Conservation (phyloP, 2,113 vertebrate species). For the Dromaius novaehollandiae region DNA sequence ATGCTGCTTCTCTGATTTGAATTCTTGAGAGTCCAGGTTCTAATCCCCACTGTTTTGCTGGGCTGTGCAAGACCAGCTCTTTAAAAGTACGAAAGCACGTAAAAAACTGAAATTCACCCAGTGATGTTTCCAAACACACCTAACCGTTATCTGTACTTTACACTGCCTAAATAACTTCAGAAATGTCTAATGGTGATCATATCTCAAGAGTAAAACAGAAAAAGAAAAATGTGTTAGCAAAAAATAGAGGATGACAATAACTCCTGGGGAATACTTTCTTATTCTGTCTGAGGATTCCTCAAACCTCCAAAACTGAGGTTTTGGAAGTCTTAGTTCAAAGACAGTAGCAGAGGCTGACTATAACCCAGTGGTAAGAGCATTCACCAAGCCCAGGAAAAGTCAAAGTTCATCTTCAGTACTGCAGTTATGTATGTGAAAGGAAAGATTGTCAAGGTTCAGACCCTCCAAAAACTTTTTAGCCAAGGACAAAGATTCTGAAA, state of each 20-base stretch:
- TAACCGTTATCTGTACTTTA: background rate
- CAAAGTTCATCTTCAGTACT: background rate
- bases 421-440: background rate
- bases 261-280: background rate
- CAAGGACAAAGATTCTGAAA: background rate
- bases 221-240: background rate
- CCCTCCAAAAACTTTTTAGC: background rate
- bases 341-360: background rate
- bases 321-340: background rate
- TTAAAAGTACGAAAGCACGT: background rate
- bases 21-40: background rate
- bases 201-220: background rate
- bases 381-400: background rate
- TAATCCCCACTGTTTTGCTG: background rate
- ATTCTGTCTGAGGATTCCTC: background rate
- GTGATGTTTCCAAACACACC: background rate
- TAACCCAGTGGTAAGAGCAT: background rate
- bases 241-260: background rate
- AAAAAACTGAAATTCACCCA: background rate
- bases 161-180: background rate
- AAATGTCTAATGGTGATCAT: background rate
- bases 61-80: background rate
- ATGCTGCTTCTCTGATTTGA: background rate
- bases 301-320: background rate
- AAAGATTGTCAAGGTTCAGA: background rate